Evolutionary conservation across 2,888 invertebrate species (phyloP), one percentile per base, ranked within the genome.

Genomic region (Eupithecia insigniata): DNA sequence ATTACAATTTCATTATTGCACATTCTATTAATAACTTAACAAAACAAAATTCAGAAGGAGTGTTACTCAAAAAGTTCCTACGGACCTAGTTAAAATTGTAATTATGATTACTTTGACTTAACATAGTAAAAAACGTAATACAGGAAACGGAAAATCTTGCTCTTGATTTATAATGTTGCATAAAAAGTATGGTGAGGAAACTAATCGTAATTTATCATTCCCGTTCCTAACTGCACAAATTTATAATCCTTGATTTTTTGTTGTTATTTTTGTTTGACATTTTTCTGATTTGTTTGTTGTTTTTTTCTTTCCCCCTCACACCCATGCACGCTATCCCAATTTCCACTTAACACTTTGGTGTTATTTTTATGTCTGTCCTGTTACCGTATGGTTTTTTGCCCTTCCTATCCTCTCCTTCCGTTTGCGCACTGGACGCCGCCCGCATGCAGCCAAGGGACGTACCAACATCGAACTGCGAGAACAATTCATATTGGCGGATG

Each of bases 391-490:
- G 92, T 92, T 92, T 89, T 90, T 92, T 89, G 80, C 86, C 89
- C 82, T 77, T 87, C 86, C 78, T 64, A 77, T 86, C 89, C 86
- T 75, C 65, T 82, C 86, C 74, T 71, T 71, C 88, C 79, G 82
- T 87, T 88, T 88, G 87, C 90, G 89, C 91, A 91, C 90, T 87
- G 93, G 93, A 93, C 92, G 92, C 92, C 92, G 94, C 95, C 92
- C 92, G 94, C 95, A 94, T 95, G 92, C 95, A 99, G 99, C 99
- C 95, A 99, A 99, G 96, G 99, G 99, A 95, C 98, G 99, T 95
- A 99, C 99, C 95, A 99, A 99, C 96, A 98, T 99, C 95, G 99
- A 99, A 96, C 97, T 99, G 90, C 97, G 99, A 90, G 99, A 99
- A 95, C 98, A 99, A 95, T 99, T 99, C 96, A 98, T 99, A 93